These are phyloP conservation scores for Eugnorisma glareosa DNA, from an alignment of 2,888 invertebrate species.

Conservation along the genomic window DNA sequence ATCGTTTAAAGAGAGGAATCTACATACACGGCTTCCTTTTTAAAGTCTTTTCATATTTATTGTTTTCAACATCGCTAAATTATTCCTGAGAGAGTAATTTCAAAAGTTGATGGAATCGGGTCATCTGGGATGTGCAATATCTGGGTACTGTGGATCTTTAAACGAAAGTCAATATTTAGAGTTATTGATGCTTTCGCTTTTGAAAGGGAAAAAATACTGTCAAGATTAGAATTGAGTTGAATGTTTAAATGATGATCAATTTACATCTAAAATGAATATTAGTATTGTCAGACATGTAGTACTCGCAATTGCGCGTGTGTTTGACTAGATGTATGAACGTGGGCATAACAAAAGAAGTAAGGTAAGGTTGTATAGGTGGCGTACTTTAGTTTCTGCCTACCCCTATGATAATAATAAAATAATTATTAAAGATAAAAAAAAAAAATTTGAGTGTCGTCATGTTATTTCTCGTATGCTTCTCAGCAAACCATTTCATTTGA, in stretches of 20 bases:
- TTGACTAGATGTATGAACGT: background rate
- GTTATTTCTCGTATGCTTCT: background rate
- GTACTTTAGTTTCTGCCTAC: background rate
- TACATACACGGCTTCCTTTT: constrained; percentile 45
- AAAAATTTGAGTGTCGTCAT: too few relatives aligned
- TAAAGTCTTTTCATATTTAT: constrained; percentile 47
- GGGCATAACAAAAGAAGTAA: background rate
- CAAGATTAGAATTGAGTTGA: constrained; percentile 7
- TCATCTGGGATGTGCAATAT: constrained; percentile 36
- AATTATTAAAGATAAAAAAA: too few relatives aligned
- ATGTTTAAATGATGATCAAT: background rate
- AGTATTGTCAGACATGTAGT: background rate
- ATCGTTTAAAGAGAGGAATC: constrained; percentile 40
- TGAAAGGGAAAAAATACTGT: background rate
- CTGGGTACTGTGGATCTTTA: constrained; percentile 30
- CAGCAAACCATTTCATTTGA: background rate
- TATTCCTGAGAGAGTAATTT: constrained; percentile 19
- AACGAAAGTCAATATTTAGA: constrained; percentile 43
- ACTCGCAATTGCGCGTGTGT: background rate
- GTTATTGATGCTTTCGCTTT: constrained; percentile 26
- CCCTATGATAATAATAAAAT: background rate
- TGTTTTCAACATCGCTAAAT: constrained; percentile 8
- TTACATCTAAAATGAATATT: background rate
- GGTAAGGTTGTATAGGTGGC: background rate
- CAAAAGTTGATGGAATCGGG: constrained; percentile 38